Conservation (phyloP, 2,888 invertebrate genomes). For the Tiliacea aurago region DNA sequence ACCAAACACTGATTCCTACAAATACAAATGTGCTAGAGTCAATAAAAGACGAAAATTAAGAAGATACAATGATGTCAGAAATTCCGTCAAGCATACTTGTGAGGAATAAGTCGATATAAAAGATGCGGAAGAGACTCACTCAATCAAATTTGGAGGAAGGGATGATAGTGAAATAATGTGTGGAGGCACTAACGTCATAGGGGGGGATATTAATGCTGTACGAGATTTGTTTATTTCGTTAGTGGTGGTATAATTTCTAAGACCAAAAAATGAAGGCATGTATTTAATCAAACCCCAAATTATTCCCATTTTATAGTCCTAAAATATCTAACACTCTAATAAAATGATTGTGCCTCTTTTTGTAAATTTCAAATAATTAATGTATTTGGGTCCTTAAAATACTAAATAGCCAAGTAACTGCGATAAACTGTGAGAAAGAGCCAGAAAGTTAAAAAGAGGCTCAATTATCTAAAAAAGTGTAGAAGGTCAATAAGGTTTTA, state of each 20-base stretch:
- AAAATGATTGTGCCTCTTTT: not conserved
- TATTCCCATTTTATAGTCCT: not conserved
- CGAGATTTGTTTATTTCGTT: not conserved
- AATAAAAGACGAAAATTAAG: slow-evolving; percentile 15
- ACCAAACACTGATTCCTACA: not conserved
- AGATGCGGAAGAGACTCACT: slow-evolving; percentile 13
- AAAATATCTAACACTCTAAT: not conserved
- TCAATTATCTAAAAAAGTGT: not conserved
- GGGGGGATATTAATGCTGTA: not conserved
- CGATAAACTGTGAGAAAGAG: not conserved
- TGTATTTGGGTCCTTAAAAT: not conserved
- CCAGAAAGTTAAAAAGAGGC: too few relatives aligned
- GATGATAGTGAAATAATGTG: not conserved
- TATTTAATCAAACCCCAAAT: too few relatives aligned
- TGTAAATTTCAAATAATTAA: not conserved
- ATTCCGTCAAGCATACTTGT: slow-evolving; percentile 18
- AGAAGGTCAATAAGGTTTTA: not conserved
- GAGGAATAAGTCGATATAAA: slow-evolving; percentile 19
- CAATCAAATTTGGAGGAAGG: slow-evolving; percentile 20
- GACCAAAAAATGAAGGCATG: not conserved
- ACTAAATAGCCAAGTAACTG: not conserved
- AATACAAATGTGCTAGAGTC: slow-evolving; percentile 5
- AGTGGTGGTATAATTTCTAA: not conserved
- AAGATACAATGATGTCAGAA: slow-evolving; percentile 25
- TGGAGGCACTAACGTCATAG: not conserved